Evolutionary conservation across 2,888 invertebrate genomes (phyloP), one percentile per base, ranked within the genome.

Genomic region (Cephalotes varians): DNA sequence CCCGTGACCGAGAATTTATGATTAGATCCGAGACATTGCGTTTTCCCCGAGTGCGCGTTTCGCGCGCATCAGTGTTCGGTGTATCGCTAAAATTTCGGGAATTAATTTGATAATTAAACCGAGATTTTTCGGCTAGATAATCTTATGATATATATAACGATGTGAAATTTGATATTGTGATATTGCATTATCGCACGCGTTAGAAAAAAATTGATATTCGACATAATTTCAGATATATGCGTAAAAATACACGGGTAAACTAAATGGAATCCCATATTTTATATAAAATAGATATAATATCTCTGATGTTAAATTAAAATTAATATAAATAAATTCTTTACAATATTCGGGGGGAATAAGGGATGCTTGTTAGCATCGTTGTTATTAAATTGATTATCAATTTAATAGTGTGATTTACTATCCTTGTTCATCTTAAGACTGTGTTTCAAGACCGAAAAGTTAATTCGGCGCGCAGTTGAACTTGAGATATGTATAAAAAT

Each of bases 41-140:
- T 18, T 80, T 21, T 18, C 15, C 12, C 18, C 21, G 37, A 28
- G 21, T n/a, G 25, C n/a, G 34, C 49, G 31, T 44, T 34, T 60
- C 44, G 21, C 1, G 12, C 18, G 37, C 37, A 18, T n/a, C 25
- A n/a, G 25, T 51, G n/a, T 40, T 76, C 74, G 34, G 71, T n/a
- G n/a, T 79, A 58, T 25, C 44, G 34, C 44, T 69, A 44, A 69
- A 79, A 79, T 58, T n/a, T 56, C n/a, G 9, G 21, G 44, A 65
- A 44, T 56, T 47, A 56, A 44, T 65, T 65, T 2, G 28, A 79
- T 58, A 71, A 79, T 56, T 31, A 76, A 64, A 64, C 12, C 5
- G 21, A 10, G n/a, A 76, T 76, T 54, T 54, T 5, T 76, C 65
- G 28, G 15, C 25, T 21, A 62, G 49, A 65, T n/a, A 28, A 15